These are phyloP conservation scores for Lucilia cuprina DNA, from an alignment of 1,140 invertebrate genomes.

Conservation along the genomic window DNA sequence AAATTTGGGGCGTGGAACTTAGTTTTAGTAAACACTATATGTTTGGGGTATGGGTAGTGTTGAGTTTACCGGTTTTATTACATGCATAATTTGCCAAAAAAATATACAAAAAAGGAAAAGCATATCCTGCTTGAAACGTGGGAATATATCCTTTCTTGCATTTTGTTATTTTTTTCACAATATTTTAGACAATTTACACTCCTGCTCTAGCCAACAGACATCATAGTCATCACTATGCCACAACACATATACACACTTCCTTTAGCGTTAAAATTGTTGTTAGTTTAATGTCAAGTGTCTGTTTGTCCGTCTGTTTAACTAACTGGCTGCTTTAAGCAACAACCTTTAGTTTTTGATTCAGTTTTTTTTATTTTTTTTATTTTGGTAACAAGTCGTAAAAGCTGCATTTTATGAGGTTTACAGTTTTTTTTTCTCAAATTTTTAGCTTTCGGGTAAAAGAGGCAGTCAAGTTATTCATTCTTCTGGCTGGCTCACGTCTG, in stretches of 20 bases:
- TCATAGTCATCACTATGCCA: not conserved
- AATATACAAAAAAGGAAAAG: not conserved
- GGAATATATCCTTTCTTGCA: not conserved
- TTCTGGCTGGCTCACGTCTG: not conserved
- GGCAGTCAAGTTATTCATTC: conserved; percentile 23
- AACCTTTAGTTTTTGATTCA: not conserved
- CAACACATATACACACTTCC: not conserved
- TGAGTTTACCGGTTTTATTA: conserved; percentile 34
- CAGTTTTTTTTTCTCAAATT: conserved; percentile 52
- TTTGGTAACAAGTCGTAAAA: conserved; percentile 32
- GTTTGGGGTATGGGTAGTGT: not conserved
- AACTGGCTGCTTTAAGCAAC: conserved; percentile 29
- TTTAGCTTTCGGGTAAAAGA: conserved; percentile 42
- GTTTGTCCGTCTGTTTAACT: not conserved
- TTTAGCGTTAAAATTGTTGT: not conserved
- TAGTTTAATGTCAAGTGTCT: not conserved
- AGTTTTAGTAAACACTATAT: not conserved
- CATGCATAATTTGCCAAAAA: conserved; percentile 34
- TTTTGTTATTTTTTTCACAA: too few relatives aligned
- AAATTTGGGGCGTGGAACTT: not conserved
- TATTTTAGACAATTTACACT: not conserved
- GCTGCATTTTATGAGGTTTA: conserved; percentile 36
- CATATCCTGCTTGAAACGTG: not conserved
- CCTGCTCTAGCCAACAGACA: not conserved
- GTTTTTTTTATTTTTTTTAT: not conserved